Conservation (phyloP, 1,140 invertebrate genomes). For the Paraescarpia echinospica region DNA sequence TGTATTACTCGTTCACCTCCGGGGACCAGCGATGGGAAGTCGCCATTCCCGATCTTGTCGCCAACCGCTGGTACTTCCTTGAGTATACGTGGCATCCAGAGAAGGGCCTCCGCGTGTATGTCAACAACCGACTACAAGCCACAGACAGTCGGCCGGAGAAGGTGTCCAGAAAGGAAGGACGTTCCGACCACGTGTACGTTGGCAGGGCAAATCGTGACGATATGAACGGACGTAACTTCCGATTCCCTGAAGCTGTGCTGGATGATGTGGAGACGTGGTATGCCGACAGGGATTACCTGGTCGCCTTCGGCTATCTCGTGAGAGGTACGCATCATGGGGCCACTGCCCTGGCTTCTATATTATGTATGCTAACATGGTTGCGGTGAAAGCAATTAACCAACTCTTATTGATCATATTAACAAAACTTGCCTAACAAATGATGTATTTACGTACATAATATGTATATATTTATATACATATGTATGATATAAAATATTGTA, state of each 20-base stretch:
- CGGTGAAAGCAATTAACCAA: not conserved
- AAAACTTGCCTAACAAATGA: not conserved
- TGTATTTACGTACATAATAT: not conserved
- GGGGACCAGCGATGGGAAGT: slow-evolving; percentile 23
- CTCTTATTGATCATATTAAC: not conserved
- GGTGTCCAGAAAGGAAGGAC: not conserved
- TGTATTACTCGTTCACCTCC: slow-evolving; percentile 13
- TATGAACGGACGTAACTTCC: slow-evolving; percentile 29
- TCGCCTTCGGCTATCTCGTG: slow-evolving; percentile 52
- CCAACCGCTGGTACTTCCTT: slow-evolving; percentile 48
- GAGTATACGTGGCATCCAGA: slow-evolving; percentile 52
- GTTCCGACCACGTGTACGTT: slow-evolving; percentile 24
- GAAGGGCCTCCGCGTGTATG: slow-evolving; percentile 43
- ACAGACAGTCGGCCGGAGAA: not conserved
- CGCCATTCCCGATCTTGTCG: slow-evolving; percentile 24
- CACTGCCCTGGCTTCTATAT: not conserved
- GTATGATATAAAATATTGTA: no score
- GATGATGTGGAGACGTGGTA: slow-evolving; percentile 55
- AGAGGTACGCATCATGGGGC: slow-evolving; percentile 39
- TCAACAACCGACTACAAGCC: slow-evolving; percentile 39
- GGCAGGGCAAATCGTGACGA: slow-evolving; percentile 32
- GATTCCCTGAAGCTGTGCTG: slow-evolving; percentile 42
- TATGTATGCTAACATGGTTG: not conserved
- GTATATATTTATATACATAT: not conserved
- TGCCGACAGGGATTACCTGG: slow-evolving; percentile 45